Evolutionary conservation across 1,140 invertebrate genomes (phyloP), one percentile per base, ranked within the genome.

Genomic region (Orius insidiosus): DNA sequence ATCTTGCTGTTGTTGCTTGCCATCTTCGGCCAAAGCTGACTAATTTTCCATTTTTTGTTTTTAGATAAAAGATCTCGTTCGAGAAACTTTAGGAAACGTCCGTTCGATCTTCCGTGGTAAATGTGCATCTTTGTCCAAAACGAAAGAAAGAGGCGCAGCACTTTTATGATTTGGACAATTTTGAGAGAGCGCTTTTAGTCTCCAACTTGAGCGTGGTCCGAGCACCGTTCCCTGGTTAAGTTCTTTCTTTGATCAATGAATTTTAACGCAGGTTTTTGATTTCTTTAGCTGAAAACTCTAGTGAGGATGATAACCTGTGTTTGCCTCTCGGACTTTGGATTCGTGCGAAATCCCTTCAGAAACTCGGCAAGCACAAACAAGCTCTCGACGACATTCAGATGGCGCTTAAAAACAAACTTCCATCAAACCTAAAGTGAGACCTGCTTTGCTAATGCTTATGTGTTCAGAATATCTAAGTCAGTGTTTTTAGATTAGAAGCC

Each of bases 201-300:
- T 68, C 68, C 32, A 74, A 70, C 56, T 70, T 78, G 55, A 70
- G 72, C 2, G 68, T 80, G 1, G 61, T 80, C 19, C 64, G 74
- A 50, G 72, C 77, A 7, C 74, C 76, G 8, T 59, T 62, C 46
- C 62, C 63, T 50, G 65, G 66, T 68, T 60, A 59, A n/a, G 31
- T 16, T 18, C 30, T 7, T 48, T 48, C 9, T 9, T 9, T 11
- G 34, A 19, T 31, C 7, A 43, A 30, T 18, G 7, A 9, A 8
- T 14, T 11, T 38, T 31, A 16, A 24, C 10, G 6, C 6, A 41
- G 19, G 5, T 30, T 15, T 16, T 34, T n/a, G 15, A 14, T 14
- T 42, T 14, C 16, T 16, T n/a, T n/a, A 46, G 19, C 18, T 34
- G 51, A 68, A 70, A 66, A 18, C 55, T 59, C 57, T 35, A 51